Percentiles rank a stretch among this genome's conserved stretches.
These are phyloP conservation scores for Virgularia gustaviana DNA, from an alignment of 92 coral and sea anemone genomes.

Conservation along the genomic window DNA sequence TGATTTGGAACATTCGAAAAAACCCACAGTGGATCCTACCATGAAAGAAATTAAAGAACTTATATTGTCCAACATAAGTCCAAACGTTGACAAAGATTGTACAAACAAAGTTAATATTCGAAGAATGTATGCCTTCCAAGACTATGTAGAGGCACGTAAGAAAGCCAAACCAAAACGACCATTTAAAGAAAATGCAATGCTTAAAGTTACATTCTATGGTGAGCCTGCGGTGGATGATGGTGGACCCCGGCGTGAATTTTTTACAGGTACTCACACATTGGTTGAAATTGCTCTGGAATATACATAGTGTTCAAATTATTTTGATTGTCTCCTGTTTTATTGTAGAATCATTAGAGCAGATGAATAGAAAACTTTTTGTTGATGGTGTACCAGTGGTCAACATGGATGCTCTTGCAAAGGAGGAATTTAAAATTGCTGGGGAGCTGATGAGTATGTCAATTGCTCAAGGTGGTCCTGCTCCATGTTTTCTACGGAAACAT, in stretches of 20 bases:
- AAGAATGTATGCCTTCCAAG: slow-evolving; percentile 17
- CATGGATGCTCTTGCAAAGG: slow-evolving; percentile 10
- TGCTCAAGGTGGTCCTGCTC: slow-evolving; percentile 13
- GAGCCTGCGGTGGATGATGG: slow-evolving; percentile 4
- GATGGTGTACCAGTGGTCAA: background rate
- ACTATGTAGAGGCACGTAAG: background rate
- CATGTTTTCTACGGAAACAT: background rate
- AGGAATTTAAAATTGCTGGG: slow-evolving; percentile 7
- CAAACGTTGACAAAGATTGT: slow-evolving; percentile 4
- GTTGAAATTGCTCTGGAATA: no score
- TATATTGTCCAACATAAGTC: background rate
- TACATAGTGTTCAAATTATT: no score
- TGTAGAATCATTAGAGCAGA: slow-evolving; percentile 8
- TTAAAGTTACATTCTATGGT: background rate
- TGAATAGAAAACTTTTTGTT: slow-evolving; percentile 1
- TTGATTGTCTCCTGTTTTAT: background rate
- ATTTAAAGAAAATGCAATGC: slow-evolving; percentile 9
- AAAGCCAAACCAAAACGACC: background rate
- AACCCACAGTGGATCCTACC: slow-evolving; percentile 3
- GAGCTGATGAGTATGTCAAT: slow-evolving; percentile 22
- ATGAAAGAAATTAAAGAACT: slow-evolving; percentile 1
- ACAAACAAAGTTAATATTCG: slow-evolving; percentile 7
- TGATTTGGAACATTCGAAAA: background rate
- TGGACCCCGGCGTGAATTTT: background rate
- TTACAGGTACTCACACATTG: background rate